Base-by-base conservation (phyloP, 2,888 invertebrate species). In the Listrodromus nycthemerus region DNA sequence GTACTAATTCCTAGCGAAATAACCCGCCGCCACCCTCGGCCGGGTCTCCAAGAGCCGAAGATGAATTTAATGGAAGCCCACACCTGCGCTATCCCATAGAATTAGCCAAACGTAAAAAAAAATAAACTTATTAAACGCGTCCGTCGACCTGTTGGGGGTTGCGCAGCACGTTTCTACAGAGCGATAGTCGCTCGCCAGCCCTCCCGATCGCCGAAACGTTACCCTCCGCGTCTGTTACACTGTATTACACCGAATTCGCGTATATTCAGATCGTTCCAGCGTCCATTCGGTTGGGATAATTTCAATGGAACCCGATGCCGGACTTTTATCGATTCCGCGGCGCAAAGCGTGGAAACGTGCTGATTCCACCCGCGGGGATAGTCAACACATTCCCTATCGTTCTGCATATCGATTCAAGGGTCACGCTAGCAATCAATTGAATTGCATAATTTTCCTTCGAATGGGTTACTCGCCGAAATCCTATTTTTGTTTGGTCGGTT, bases 101-200 rank as follows among this genome's bases (percentile, higher is more conserved):
- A 84, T 85, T 84, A 79, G 82, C 80, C 76, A 63, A 86, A 81
- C 84, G 84, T 84, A 78, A 82, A 86, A 79, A 79, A 84, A 84
- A 84, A 76, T 80, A 66, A 85, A 84, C 52, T 82, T 81, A 86
- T 86, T 83, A 80, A 85, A 85, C 76, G 41, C 3, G 76, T 74
- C 37, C 50, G 63, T 45, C 73, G 52, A 63, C 45, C 77, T 74
- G 45, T 61, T 41, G 61, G 61, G 58, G 63, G 33, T 66, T 70
- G 50, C n/a, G 50, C 16, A 3, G 48, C 1, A 16, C 30, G 48
- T 61, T 48, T n/a, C 27, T 27, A 69, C 67, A 69, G 48, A 27
- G 48, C 30, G 48, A 24, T 19, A 33, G 37, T 21, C 48, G 50
- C 33, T 21, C 37, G 63, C 63, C 58, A 16, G 30, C 30, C n/a